Conservation (phyloP, 2,113 vertebrate genomes). For the Mesocricetus auratus region DNA sequence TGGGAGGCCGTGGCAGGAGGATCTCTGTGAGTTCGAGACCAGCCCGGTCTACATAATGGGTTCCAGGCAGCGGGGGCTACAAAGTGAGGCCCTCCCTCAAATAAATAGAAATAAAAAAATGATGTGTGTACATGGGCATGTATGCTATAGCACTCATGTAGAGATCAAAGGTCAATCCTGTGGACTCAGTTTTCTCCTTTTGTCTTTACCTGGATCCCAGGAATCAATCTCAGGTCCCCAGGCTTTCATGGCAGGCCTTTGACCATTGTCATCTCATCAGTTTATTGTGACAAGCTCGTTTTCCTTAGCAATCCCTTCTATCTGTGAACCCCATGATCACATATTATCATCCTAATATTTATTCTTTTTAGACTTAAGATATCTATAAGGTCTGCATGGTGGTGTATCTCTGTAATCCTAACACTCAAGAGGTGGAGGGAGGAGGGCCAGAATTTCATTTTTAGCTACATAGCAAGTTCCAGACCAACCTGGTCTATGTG, state of each 20-base stretch:
- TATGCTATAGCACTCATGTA: not conserved
- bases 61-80: not conserved
- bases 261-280: not conserved
- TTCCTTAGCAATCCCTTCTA: not conserved
- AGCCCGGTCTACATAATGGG: not conserved
- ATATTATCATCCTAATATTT: not conserved
- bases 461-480: not conserved
- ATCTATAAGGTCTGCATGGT: not conserved
- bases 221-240: not conserved
- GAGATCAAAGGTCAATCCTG: not conserved
- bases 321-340: not conserved
- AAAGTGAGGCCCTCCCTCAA: not conserved
- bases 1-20: not conserved
- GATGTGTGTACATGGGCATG: not conserved
- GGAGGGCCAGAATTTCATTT: not conserved
- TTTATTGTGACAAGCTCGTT: not conserved
- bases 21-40: not conserved
- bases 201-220: not conserved
- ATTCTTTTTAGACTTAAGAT: constrained; percentile 16
- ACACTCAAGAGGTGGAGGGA: not conserved
- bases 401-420: not conserved
- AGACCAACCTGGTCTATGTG: not conserved
- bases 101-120: not conserved
- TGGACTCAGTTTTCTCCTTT: not conserved
- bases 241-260: not conserved